Evolutionary conservation across 2,113 vertebrate genomes (phyloP).

Genomic region (Myotis brandtii): DNA sequence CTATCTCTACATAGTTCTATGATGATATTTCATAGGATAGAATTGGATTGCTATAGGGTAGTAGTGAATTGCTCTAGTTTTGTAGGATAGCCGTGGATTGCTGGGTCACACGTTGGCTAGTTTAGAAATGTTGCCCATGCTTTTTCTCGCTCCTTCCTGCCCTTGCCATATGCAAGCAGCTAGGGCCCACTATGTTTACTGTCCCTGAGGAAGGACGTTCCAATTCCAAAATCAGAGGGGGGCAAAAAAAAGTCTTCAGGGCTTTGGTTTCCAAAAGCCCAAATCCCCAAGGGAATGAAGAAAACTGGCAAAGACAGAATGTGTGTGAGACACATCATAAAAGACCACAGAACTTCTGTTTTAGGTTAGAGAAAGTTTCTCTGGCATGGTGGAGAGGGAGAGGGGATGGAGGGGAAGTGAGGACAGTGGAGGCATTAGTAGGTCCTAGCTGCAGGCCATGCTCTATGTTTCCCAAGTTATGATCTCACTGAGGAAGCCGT

Average conservation of each 20-base stretch:
- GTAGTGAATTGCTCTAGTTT: neutral
- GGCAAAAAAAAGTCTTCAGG: neutral
- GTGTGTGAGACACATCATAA: constrained; percentile 42
- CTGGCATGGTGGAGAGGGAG: neutral
- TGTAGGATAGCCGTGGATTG: neutral
- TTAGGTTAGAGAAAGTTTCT: constrained; percentile 56
- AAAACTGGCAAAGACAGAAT: constrained; percentile 39
- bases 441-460: neutral
- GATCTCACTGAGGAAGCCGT: neutral
- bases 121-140: neutral
- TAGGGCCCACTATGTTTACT: neutral
- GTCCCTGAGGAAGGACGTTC: neutral
- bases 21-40: neutral
- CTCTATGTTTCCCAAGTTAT: neutral
- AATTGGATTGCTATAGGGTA: neutral
- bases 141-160: neutral
- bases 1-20: neutral
- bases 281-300: constrained; percentile 2
- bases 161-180: neutral
- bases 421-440: neutral
- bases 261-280: neutral
- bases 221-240: neutral
- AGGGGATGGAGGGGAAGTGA: neutral
- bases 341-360: constrained; percentile 54
- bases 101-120: neutral